Evolutionary conservation across 2,797 vertebrate genomes (phyloP), one percentile per base, ranked within the genome.

Genomic region (Glossophaga mutica): DNA sequence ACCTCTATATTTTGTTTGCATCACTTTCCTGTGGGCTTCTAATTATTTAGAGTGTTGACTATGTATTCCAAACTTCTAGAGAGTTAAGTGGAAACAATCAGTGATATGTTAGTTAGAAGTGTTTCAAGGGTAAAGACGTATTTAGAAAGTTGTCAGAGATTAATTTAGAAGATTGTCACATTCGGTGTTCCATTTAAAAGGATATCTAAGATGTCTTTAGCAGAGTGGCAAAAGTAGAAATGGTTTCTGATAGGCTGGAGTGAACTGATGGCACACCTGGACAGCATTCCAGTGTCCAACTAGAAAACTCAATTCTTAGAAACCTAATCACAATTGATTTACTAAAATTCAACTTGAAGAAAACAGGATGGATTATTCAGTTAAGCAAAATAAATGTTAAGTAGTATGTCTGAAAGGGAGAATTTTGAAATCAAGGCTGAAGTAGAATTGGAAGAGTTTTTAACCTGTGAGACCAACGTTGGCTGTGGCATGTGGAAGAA

Each of bases 361-460:
- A 87, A 95, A n/a, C 37, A 91, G 34, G 44, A n/a, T 82, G 37
- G 68, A 70, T 77, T 50, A 39, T 37, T 52, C 55, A 88, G 32
- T 42, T 92, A 79, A 95, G 46, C 46, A 87, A 96, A 96, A 73
- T 71, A 67, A 93, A 46, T 71, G 48, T 48, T 70, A 68, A 73
- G 71, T 52, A 42, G 55, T 26, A 1, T 74, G 78, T 91, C 86
- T 82, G 59, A 78, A 92, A 95, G 84, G 71, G 19, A 74, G 15
- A 37, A 76, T 44, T 87, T 87, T 87, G 44, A 95, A 76, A 11
- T 81, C 26, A 71, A 76, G 55, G 12, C 50, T 89, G 67, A 84
- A 67, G n/a, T 74, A 87, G 10, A 90, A n/a, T 68, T 94, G n/a
- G 85, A 85, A 90, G 46, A 81, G 14, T 62, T 55, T 84, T 77